A percentile compares a stretch with the other conserved stretches of the same genome.
phyloP scores from a whole-genome alignment of 2,888 invertebrate species.

The Arrhopalites spinosus region DNA sequence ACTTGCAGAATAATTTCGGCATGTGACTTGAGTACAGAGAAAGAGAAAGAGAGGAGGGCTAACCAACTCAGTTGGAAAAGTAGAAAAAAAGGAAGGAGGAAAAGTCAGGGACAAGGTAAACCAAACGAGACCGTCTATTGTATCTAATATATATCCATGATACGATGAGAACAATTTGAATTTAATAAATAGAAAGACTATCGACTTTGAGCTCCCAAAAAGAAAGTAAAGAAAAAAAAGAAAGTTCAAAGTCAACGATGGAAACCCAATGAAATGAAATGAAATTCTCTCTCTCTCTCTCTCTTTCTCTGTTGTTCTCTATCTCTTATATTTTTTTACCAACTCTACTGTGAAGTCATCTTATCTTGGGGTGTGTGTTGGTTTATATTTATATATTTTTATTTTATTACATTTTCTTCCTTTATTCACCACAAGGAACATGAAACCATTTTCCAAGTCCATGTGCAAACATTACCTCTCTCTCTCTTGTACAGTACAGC shows the following conservation, averaged over 20 bases:
- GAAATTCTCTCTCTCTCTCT: background rate
- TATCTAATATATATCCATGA: background rate
- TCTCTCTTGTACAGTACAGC: no score
- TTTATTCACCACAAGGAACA: no score
- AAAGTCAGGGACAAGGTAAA: background rate
- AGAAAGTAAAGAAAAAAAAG: background rate
- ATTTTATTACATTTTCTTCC: no score
- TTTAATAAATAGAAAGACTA: background rate
- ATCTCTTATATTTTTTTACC: no score
- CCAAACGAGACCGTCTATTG: background rate
- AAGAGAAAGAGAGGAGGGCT: background rate
- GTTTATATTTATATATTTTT: no score
- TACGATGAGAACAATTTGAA: background rate
- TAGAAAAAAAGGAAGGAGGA: background rate
- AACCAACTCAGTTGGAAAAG: background rate
- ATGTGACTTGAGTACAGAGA: background rate
- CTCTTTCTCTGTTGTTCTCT: background rate
- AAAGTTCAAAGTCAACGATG: background rate
- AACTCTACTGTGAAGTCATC: no score
- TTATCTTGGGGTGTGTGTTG: no score
- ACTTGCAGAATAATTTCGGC: no score
- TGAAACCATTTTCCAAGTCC: no score
- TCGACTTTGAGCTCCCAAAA: background rate
- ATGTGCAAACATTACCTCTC: no score
- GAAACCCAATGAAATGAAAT: background rate